These are phyloP conservation scores for Thrips palmi DNA, from an alignment of 1,140 invertebrate species.

Conservation along the genomic window DNA sequence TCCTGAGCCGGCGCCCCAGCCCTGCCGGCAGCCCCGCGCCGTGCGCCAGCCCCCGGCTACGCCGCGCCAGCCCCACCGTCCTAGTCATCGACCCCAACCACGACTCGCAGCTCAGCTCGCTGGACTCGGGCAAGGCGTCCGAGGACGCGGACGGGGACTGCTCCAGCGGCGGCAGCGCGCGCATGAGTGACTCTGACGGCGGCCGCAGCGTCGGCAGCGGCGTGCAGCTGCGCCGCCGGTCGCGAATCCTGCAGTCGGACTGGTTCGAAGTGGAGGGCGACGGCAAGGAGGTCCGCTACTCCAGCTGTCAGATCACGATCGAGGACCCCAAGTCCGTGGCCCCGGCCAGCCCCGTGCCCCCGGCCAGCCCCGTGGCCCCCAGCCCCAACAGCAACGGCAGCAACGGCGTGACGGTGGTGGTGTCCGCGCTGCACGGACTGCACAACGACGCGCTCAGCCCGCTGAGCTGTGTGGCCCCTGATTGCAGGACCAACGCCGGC, in stretches of 20 bases:
- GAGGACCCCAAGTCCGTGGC: slow-evolving; percentile 16
- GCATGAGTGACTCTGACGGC: no score
- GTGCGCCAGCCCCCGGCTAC: no score
- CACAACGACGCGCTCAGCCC: slow-evolving; percentile 15
- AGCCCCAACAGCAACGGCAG: slow-evolving; percentile 16
- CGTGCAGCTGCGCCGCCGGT: slow-evolving; percentile 14
- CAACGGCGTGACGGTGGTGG: slow-evolving; percentile 21
- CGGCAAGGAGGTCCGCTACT: slow-evolving; percentile 22
- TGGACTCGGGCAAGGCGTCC: no score
- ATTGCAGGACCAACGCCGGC: background rate
- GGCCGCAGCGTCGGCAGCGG: slow-evolving; percentile 19
- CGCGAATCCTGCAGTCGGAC: slow-evolving; percentile 25
- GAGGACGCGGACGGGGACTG: no score
- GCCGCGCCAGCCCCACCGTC: no score
- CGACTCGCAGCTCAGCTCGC: no score
- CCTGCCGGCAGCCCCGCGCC: no score
- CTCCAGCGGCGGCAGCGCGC: no score
- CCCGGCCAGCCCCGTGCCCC: slow-evolving; percentile 6
- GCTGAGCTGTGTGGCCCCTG: no score
- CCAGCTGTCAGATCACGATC: slow-evolving; percentile 26
- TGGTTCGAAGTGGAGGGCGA: slow-evolving; percentile 25
- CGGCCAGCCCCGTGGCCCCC: background rate
- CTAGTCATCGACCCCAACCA: no score
- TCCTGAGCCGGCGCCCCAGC: no score
- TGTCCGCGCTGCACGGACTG: slow-evolving; percentile 21